These are phyloP conservation scores for Drosophila equinoxialis DNA, from an alignment of 1,140 invertebrate genomes.

Conservation along the genomic window DNA sequence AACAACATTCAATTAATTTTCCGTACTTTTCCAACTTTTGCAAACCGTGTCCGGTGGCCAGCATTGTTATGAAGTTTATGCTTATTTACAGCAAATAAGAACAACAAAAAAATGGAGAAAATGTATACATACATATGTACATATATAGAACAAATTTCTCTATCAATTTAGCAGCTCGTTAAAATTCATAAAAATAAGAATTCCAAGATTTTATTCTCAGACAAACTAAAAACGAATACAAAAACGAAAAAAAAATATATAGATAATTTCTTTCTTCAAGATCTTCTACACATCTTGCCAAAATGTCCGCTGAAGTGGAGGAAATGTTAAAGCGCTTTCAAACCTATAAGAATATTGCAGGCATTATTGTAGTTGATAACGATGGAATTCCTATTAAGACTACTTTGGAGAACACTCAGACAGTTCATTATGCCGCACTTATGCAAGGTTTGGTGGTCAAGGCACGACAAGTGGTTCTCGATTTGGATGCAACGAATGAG, in stretches of 20 bases:
- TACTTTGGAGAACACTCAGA: conserved; percentile 89
- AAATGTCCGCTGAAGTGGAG: conserved; percentile 89
- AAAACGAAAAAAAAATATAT: conserved; percentile 1
- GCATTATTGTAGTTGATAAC: conserved; percentile 88
- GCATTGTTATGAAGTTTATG: conserved; percentile 64
- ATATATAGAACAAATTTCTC: neutral
- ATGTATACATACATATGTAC: too few species aligned
- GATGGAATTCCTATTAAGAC: conserved; percentile 92
- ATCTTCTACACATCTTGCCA: neutral
- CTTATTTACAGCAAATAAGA: conserved; percentile 61
- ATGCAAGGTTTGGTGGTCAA: conserved; percentile 88
- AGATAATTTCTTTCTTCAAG: neutral
- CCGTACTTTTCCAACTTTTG: conserved; percentile 57
- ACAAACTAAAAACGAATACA: neutral
- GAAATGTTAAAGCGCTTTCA: conserved; percentile 90
- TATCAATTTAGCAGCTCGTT: conserved; percentile 14
- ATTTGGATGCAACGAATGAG: conserved; percentile 92
- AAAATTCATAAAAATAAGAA: neutral
- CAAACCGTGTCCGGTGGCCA: conserved; percentile 47
- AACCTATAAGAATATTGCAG: conserved; percentile 88
- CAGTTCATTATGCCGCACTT: conserved; percentile 89
- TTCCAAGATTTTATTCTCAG: neutral
- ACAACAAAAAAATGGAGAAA: neutral
- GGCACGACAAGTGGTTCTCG: conserved; percentile 88
- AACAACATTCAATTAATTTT: conserved; percentile 76